Evolutionary conservation across 2,113 vertebrate genomes (phyloP).

Genomic region (Micronycteris hirsuta): DNA sequence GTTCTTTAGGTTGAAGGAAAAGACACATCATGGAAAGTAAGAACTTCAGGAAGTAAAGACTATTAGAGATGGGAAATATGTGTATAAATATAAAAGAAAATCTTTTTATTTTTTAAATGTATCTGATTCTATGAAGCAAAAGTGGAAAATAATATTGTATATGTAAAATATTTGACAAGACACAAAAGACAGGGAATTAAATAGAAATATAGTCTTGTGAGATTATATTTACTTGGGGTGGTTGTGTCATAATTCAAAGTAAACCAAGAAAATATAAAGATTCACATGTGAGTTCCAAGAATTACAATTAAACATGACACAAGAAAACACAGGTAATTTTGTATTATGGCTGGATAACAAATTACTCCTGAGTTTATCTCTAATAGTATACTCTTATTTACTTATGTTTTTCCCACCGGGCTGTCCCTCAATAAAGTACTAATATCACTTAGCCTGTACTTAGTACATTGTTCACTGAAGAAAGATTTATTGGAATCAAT

Average conservation of each 20-base stretch:
- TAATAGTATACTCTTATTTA: not conserved
- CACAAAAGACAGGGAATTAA: not conserved
- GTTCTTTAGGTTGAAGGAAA: not conserved
- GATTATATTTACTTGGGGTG: not conserved
- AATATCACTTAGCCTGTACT: not conserved
- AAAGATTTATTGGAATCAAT: not conserved
- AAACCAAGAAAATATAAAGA: not conserved
- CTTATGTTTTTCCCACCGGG: not conserved
- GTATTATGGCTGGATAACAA: not conserved
- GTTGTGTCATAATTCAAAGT: not conserved
- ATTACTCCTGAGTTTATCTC: not conserved
- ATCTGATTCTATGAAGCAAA: not conserved
- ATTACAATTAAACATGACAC: not conserved
- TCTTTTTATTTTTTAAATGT: not conserved
- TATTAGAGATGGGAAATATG: not conserved
- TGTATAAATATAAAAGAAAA: not conserved
- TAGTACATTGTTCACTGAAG: not conserved
- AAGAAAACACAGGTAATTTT: not conserved
- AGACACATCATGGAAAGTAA: not conserved
- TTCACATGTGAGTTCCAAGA: not conserved
- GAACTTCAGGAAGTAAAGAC: not conserved
- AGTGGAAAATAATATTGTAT: not conserved
- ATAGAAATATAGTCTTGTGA: not conserved
- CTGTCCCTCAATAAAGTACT: not conserved
- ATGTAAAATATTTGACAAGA: not conserved